Conservation (phyloP, 2,888 invertebrate genomes). For the Apodemia zela region DNA sequence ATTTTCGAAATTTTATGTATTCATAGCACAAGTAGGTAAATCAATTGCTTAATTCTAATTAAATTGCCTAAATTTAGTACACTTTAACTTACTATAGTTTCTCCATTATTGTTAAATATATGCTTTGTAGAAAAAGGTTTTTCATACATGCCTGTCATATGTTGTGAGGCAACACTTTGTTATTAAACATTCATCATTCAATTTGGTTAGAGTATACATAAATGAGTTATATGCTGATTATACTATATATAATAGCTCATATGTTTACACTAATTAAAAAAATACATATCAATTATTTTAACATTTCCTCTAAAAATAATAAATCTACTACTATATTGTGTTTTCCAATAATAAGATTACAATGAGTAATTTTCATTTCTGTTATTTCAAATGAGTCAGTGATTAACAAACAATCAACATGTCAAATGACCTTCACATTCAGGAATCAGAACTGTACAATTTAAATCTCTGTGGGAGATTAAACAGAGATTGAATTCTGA, state of each 20-base stretch:
- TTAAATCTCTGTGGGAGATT: not conserved
- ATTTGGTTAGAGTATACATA: not conserved
- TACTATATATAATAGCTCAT: not conserved
- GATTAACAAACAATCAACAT: not conserved
- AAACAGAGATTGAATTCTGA: conserved; percentile 14
- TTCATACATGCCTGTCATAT: no score
- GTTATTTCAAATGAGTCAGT: conserved; percentile 2
- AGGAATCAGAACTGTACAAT: not conserved
- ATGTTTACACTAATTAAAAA: not conserved
- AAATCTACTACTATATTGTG: not conserved
- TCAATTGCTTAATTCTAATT: no score
- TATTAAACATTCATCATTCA: no score
- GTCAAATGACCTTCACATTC: not conserved
- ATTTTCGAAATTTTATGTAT: no score
- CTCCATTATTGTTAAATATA: no score
- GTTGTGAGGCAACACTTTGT: no score
- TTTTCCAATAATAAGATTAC: not conserved
- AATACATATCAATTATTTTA: not conserved
- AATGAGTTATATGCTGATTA: not conserved
- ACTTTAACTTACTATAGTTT: no score
- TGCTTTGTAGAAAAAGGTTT: no score
- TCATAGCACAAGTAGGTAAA: no score
- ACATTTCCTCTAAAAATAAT: no score
- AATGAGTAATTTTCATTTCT: not conserved
- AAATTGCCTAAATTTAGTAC: no score